Conservation (phyloP, 2,113 vertebrate genomes). For the Oryzias woworae region DNA sequence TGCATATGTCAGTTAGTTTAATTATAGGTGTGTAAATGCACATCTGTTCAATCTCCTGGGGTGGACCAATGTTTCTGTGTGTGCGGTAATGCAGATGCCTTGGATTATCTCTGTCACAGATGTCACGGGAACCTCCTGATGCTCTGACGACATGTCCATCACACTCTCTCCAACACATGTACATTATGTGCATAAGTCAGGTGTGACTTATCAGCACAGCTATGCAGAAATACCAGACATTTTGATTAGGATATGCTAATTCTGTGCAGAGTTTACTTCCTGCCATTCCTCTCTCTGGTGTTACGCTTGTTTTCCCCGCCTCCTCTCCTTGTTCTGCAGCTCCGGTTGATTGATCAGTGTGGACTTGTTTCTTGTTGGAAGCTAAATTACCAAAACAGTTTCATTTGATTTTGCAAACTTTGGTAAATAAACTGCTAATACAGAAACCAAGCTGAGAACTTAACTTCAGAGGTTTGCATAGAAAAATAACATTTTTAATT, state of each 20-base stretch:
- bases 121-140: constrained; percentile 30
- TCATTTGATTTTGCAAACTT: constrained; percentile 60
- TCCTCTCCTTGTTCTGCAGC: constrained; percentile 4
- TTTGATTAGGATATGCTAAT: constrained; percentile 72
- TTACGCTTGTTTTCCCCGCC: constrained; percentile 1
- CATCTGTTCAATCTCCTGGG: neutral
- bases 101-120: constrained; percentile 43
- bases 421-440: constrained; percentile 39
- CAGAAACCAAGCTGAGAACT: constrained; percentile 18
- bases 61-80: neutral
- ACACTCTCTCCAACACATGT: constrained; percentile 14
- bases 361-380: constrained; percentile 39
- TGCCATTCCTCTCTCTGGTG: constrained; percentile 27
- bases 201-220: constrained; percentile 43
- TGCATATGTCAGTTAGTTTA: too few species aligned
- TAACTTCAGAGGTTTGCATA: constrained; percentile 6
- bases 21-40: neutral
- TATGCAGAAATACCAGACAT: constrained; percentile 28
- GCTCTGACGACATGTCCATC: constrained; percentile 44
- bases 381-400: constrained; percentile 24
- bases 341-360: constrained; percentile 27
- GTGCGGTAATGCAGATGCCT: constrained; percentile 18
- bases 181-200: constrained; percentile 38
- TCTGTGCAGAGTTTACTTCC: constrained; percentile 61
- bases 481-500: too few species aligned